Conservation (phyloP, 2,888 invertebrate species). For the Phytoseiulus persimilis region DNA sequence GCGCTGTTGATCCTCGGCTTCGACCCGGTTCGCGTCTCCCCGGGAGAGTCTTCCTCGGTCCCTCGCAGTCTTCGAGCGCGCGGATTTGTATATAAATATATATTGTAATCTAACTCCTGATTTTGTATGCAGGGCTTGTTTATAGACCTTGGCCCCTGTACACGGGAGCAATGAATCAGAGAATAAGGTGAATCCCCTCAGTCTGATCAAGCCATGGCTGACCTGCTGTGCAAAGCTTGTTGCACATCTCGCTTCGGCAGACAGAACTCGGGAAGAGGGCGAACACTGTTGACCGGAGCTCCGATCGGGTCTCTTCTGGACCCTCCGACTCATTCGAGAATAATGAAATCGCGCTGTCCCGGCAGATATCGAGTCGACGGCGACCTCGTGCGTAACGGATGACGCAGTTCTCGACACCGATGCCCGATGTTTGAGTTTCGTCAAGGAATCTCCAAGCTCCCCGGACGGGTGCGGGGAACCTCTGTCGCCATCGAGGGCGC, state of each 20-base stretch:
- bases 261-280: too few species aligned
- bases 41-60: not conserved
- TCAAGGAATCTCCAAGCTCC: too few species aligned
- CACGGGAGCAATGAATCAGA: not conserved
- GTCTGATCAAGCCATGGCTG: not conserved
- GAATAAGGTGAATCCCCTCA: not conserved
- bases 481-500: too few species aligned
- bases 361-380: too few species aligned
- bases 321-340: too few species aligned
- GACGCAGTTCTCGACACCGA: too few species aligned
- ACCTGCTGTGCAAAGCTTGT: not conserved
- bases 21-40: not conserved
- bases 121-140: not conserved
- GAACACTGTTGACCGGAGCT: too few species aligned
- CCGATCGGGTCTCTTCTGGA: too few species aligned
- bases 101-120: not conserved
- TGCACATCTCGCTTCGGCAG: not conserved
- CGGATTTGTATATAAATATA: conserved; percentile 1
- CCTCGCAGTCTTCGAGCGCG: not conserved
- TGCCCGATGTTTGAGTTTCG: too few species aligned
- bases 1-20: not conserved
- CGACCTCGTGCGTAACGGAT: too few species aligned
- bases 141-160: not conserved
- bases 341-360: too few species aligned
- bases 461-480: too few species aligned